Evolutionary conservation across 2,113 vertebrate genomes (phyloP).

Genomic region (Semnornis frantzii): DNA sequence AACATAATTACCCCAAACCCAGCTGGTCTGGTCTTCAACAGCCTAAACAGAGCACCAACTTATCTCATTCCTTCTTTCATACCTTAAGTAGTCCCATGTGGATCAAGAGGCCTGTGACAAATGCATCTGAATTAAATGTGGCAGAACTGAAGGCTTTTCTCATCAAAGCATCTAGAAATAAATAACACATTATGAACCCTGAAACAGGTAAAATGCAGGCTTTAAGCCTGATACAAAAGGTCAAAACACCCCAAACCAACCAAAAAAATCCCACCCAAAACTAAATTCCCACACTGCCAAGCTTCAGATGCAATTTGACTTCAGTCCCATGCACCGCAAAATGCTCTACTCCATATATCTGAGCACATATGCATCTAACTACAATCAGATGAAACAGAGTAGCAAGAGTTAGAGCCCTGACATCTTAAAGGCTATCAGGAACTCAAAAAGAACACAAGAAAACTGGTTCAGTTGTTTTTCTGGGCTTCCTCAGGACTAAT

Average conservation of each 20-base stretch:
- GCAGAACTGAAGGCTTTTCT: constrained; percentile 85
- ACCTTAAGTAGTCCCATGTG: constrained; percentile 96
- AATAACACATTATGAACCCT: not conserved
- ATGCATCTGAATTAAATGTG: constrained; percentile 84
- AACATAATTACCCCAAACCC: constrained; percentile 38
- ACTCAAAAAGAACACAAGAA: not conserved
- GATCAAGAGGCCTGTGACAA: constrained; percentile 88
- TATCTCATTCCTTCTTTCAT: constrained; percentile 14
- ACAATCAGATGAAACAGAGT: not conserved
- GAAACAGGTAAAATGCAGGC: not conserved
- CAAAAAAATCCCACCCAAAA: not conserved
- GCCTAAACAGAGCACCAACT: not conserved
- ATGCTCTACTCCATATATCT: not conserved
- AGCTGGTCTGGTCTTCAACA: not conserved
- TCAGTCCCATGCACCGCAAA: not conserved
- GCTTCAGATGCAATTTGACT: not conserved
- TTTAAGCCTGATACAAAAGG: not conserved
- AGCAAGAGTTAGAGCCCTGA: not conserved
- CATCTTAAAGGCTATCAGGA: not conserved
- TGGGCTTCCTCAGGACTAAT: not conserved
- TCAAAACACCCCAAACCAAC: not conserved
- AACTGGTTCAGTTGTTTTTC: not conserved
- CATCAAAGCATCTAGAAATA: constrained; percentile 85
- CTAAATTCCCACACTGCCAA: not conserved
- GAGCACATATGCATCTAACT: not conserved